phyloP scores from a whole-genome alignment of 1,140 invertebrate genomes.

The Drosophila ogumai region DNA sequence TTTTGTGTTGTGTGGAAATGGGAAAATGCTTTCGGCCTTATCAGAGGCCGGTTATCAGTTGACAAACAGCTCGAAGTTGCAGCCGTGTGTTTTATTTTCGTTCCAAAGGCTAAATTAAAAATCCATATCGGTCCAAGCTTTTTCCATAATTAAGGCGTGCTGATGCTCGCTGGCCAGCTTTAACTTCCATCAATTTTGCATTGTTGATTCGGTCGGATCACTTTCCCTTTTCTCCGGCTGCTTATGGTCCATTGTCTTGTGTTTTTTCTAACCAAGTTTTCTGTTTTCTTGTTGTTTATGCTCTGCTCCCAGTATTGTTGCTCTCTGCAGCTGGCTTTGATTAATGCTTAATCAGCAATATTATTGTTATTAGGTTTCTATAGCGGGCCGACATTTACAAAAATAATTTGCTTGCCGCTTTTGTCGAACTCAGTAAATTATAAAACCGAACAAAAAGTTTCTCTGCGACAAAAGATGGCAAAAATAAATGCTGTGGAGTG shows the following conservation, averaged over 20 bases:
- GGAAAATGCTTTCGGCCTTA: slow-evolving; percentile 38
- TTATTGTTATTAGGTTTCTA: slow-evolving; percentile 82
- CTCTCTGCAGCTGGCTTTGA: slow-evolving; percentile 53
- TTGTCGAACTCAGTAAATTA: slow-evolving; percentile 57
- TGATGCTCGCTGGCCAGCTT: slow-evolving; percentile 14
- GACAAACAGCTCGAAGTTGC: slow-evolving; percentile 38
- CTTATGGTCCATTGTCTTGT: slow-evolving; percentile 32
- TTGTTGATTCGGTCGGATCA: slow-evolving; percentile 35
- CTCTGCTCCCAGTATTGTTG: slow-evolving; percentile 13
- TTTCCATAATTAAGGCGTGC: slow-evolving; percentile 61
- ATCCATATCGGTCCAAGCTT: slow-evolving; percentile 63
- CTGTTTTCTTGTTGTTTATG: slow-evolving; percentile 28
- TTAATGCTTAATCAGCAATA: slow-evolving; percentile 82
- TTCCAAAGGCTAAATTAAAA: slow-evolving; percentile 58
- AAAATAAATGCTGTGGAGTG: slow-evolving; percentile 10
- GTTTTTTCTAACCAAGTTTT: slow-evolving; percentile 16
- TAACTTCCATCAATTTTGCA: slow-evolving; percentile 36
- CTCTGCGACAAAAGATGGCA: slow-evolving; percentile 43
- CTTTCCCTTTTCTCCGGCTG: slow-evolving; percentile 60
- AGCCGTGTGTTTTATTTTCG: slow-evolving; percentile 39
- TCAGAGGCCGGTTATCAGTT: slow-evolving; percentile 66
- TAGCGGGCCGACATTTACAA: slow-evolving; percentile 50
- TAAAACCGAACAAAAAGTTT: slow-evolving; percentile 61
- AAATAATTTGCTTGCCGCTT: slow-evolving; percentile 32
- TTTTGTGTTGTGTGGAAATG: slow-evolving; percentile 10